phyloP scores from a whole-genome alignment of 2,888 invertebrate genomes.

The Ophraella communa region DNA sequence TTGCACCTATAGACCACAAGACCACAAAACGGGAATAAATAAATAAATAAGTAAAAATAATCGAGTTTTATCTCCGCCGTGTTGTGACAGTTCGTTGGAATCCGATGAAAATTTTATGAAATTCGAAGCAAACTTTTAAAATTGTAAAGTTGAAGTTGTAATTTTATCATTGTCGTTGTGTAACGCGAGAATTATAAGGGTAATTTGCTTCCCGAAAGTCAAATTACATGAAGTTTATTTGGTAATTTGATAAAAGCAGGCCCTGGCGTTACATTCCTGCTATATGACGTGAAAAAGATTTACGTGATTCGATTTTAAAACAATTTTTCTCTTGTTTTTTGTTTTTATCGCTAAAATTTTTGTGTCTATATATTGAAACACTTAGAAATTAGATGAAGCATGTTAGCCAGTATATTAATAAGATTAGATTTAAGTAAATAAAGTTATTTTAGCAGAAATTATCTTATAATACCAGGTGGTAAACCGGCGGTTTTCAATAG shows the following conservation, averaged over 20 bases:
- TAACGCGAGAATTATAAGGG: conserved; percentile 32
- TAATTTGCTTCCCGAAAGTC: conserved; percentile 34
- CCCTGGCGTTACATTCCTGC: conserved; percentile 16
- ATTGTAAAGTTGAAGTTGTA: conserved; percentile 26
- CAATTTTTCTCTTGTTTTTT: too few relatives aligned
- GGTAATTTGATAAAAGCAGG: conserved; percentile 35
- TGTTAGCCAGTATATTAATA: too few relatives aligned
- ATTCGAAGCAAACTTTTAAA: conserved; percentile 34
- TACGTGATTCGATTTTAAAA: conserved; percentile 2
- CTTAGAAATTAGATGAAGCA: too few relatives aligned
- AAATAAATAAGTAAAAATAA: conserved; percentile 38
- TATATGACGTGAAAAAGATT: conserved; percentile 9
- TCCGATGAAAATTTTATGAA: conserved; percentile 40
- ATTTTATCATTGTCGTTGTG: conserved; percentile 37
- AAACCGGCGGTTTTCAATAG: too few relatives aligned
- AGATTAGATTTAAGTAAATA: too few relatives aligned
- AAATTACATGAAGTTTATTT: conserved; percentile 38
- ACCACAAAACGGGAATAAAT: conserved; percentile 7
- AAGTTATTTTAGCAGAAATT: too few relatives aligned
- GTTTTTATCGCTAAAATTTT: too few relatives aligned
- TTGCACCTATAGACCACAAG: background rate
- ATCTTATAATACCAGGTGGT: too few relatives aligned
- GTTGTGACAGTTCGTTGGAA: conserved; percentile 16
- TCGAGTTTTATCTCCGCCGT: conserved; percentile 26
- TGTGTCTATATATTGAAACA: too few relatives aligned